phyloP scores from a whole-genome alignment of 2,113 vertebrate genomes.

The Verasper variegatus region DNA sequence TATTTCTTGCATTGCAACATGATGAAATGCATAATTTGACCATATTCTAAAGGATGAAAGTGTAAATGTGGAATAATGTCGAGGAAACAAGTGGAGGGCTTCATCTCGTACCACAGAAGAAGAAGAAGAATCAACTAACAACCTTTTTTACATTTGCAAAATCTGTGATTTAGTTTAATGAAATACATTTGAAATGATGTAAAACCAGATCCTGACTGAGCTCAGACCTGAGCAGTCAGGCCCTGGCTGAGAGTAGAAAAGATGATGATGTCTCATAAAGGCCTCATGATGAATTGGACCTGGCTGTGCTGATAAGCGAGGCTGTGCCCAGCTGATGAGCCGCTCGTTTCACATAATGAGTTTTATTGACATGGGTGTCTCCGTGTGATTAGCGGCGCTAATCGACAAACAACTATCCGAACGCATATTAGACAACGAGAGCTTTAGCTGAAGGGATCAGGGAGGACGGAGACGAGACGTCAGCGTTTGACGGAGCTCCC shows the following conservation, averaged over 20 bases:
- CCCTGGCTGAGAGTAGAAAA: conserved; percentile 3
- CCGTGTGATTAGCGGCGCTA: conserved; percentile 48
- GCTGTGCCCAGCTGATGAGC: conserved; percentile 45
- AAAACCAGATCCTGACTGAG: too few relatives aligned
- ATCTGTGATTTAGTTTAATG: too few relatives aligned
- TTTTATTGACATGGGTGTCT: conserved; percentile 59
- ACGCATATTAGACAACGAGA: background rate
- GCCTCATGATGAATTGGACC: conserved; percentile 49
- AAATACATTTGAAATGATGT: too few relatives aligned
- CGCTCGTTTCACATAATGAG: conserved; percentile 59
- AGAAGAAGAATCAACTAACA: too few relatives aligned
- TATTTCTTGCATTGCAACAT: too few relatives aligned
- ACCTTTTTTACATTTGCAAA: too few relatives aligned
- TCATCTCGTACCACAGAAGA: too few relatives aligned
- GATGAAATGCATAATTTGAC: too few relatives aligned
- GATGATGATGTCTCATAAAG: conserved; percentile 45
- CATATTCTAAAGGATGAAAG: too few relatives aligned
- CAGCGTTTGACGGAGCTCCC: background rate
- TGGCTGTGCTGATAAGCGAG: conserved; percentile 54
- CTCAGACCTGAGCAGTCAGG: too few relatives aligned
- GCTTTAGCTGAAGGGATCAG: background rate
- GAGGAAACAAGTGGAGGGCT: too few relatives aligned
- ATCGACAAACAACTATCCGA: conserved; percentile 54
- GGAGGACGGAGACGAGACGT: background rate
- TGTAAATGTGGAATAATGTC: too few relatives aligned